Base-by-base conservation (phyloP, 2,113 vertebrate species). In the Rafetus swinhoei region DNA sequence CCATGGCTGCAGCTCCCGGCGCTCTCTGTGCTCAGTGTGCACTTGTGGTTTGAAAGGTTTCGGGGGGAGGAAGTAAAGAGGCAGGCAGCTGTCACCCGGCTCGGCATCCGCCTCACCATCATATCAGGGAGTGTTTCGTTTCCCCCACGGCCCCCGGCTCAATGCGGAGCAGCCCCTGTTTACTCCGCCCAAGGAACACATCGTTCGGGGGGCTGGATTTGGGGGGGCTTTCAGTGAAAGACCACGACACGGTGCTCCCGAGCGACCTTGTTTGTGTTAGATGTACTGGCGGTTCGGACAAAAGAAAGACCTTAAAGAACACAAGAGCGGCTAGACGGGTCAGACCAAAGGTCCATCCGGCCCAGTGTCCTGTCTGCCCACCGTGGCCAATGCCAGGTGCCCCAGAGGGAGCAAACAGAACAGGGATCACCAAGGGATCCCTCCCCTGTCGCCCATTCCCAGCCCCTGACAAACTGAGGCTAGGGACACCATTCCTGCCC, bases 1-100 rank as follows among this genome's bases (percentile, higher is more conserved):
- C 98, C 99, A 99, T 99, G 83, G 96, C 97, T 93, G 92, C 27
- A 1, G 81, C 89, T 84, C 76, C 55, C 82, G 4, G 69, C 85
- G 65, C 10, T 50, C 85, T 89, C 93, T 24, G 65, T 93, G 82
- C 24, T 1, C 56, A 1, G 94, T 87, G 57, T 32, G 24, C 3
- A 2, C 81, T 97, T 93, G 97, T 91, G 95, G 96, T 95, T 97
- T 87, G 90, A 11, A 32, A 57, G 16, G 89, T 88, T 56, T 53
- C 88, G 10, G 2, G 82, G 4, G 57, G 92, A 98, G 97, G 98
- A 98, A 98, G 97, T 97, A 3, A 12, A 62, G 79, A 94, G 85
- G 82, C 57, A 95, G 81, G 93, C 90, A 82, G 16, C 92, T 97
- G 97, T 96, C 95, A 19, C 90, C 87, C 84, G 92, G 92, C 89